phyloP scores from a whole-genome alignment of 1,140 invertebrate species.

The Lasaia peninsularis region DNA sequence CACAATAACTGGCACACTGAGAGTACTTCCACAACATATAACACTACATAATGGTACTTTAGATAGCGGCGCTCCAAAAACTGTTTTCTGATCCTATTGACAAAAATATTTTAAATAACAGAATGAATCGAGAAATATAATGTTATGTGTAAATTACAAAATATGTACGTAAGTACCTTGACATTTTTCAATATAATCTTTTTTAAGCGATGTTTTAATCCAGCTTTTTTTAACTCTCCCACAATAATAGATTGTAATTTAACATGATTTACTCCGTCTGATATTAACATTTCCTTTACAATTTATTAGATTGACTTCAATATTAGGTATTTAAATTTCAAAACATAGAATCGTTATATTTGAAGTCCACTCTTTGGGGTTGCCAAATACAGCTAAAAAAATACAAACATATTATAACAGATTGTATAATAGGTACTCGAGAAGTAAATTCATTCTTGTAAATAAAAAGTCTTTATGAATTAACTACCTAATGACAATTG shows the following conservation, averaged over 20 bases:
- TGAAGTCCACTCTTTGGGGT: too few relatives aligned
- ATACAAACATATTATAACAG: too few relatives aligned
- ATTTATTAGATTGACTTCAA: slow-evolving; percentile 14
- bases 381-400: too few relatives aligned
- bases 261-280: slow-evolving; percentile 81
- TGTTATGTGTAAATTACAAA: too few relatives aligned
- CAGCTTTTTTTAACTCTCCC: slow-evolving; percentile 79
- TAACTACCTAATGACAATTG: too few relatives aligned
- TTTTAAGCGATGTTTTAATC: slow-evolving; percentile 81
- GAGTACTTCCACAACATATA: slow-evolving; percentile 79
- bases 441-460: too few relatives aligned
- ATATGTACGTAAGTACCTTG: slow-evolving; percentile 51
- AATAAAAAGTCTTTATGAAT: too few relatives aligned
- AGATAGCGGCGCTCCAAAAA: slow-evolving; percentile 80
- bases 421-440: too few relatives aligned
- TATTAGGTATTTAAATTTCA: neutral
- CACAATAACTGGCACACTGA: slow-evolving; percentile 87
- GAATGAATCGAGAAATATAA: neutral
- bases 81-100: slow-evolving; percentile 70
- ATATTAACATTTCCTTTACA: slow-evolving; percentile 80
- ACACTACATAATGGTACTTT: slow-evolving; percentile 76
- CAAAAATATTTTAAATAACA: slow-evolving; percentile 18
- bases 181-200: slow-evolving; percentile 77
- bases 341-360: too few relatives aligned
- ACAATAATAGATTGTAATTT: slow-evolving; percentile 80